phyloP scores from a whole-genome alignment of 2,797 vertebrate genomes.

The Clarias pachynema region DNA sequence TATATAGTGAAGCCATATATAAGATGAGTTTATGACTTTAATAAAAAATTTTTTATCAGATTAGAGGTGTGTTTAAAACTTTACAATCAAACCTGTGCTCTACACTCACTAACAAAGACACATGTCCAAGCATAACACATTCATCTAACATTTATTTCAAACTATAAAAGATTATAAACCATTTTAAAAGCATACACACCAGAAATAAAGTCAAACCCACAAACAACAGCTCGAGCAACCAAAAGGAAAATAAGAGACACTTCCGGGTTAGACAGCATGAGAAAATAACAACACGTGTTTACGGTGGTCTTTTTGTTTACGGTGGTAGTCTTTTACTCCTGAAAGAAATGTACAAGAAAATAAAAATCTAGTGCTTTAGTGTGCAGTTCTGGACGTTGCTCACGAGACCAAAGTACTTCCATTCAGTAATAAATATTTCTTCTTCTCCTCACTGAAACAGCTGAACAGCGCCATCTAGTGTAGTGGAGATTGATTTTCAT shows the following conservation, averaged over 20 bases:
- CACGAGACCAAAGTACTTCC: background rate
- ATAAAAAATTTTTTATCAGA: background rate
- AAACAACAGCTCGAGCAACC: background rate
- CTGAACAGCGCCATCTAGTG: constrained; percentile 6
- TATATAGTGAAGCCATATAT: background rate
- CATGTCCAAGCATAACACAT: background rate
- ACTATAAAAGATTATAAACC: no score
- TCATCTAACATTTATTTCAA: background rate
- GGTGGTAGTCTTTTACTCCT: no score
- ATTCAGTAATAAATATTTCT: background rate
- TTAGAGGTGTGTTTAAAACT: background rate
- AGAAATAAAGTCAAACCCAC: background rate
- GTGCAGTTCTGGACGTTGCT: background rate
- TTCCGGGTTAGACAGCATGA: background rate
- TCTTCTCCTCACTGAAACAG: background rate
- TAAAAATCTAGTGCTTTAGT: background rate
- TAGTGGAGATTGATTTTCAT: background rate
- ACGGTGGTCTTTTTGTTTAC: no score
- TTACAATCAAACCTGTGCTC: background rate
- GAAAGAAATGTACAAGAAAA: no score
- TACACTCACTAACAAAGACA: background rate
- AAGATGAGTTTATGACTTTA: background rate
- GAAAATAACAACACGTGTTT: background rate
- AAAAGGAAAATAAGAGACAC: background rate
- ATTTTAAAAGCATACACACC: constrained; percentile 27